Base-by-base conservation (phyloP, 2,888 invertebrate genomes). In the Orthonevra nobilis region DNA sequence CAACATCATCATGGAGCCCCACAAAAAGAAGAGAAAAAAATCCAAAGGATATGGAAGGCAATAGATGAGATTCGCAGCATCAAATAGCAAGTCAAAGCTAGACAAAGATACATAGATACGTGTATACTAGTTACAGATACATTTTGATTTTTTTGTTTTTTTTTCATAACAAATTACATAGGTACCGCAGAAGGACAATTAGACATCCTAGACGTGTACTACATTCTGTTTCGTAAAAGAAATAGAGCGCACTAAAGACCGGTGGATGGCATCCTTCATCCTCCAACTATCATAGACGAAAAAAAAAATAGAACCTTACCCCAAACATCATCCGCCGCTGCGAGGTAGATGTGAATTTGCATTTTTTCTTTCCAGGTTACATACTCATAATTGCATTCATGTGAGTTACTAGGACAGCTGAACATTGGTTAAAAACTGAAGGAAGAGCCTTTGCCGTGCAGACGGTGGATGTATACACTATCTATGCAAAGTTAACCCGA, bases 371-470 rank as follows among this genome's bases (percentile, higher is more conserved):
- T 48, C 63, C 44, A 46, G 64, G 66, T 69, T 77, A 26, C 58
- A 70, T 72, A 52, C 60, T 61, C 66, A 72, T 79, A 66, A 79
- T 72, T 66, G 60, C 72, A 60, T 66, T 72, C 66, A 66, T 60
- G 20, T 58, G 58, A 77, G 70, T 79, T 72, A 79, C 72, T 79
- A 60, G 72, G 42, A 56, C 72, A 66, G 34, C 46, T 56, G 34
- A 63, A 58, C 52, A 70, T 50, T 46, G 64, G 52, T 44, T 54
- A 42, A 48, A 42, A 54, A 40, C 34, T 32, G 52, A 61, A 60
- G 28, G 54, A 48, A 63, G 42, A 40, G 9, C 23, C 9, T 44
- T n/a, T 52, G 9, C 4, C 9, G 2, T 14, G 4, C 10, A 5
- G 23, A 17, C 15, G 19, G 34, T 5, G 23, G 19, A 23, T 23